A percentile compares a stretch with the other conserved stretches of the same genome.
These are phyloP conservation scores for Opisthograptis luteolata DNA, from an alignment of 2,888 invertebrate species.

Conservation along the genomic window DNA sequence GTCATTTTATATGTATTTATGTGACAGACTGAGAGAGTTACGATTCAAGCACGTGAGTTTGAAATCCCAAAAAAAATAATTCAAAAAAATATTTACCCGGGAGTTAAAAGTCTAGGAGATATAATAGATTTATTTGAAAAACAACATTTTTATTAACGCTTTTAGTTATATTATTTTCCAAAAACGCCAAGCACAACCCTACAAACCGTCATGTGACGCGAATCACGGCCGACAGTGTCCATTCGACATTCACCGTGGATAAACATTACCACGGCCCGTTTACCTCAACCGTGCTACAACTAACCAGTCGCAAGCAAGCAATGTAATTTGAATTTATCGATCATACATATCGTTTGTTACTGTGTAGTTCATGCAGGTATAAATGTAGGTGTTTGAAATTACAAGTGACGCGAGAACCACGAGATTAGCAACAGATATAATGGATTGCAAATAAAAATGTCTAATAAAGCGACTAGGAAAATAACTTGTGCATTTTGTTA, in stretches of 20 bases:
- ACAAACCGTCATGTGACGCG: conserved; percentile 20
- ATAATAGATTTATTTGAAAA: too few species aligned
- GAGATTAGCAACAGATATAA: conserved; percentile 15
- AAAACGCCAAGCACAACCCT: conserved; percentile 30
- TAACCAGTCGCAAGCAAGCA: conserved; percentile 45
- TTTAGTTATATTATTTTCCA: too few species aligned
- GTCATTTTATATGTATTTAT: too few species aligned
- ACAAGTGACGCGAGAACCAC: conserved; percentile 5
- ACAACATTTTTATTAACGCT: too few species aligned
- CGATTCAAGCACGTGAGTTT: too few species aligned
- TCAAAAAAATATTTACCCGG: too few species aligned
- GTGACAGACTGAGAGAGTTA: too few species aligned
- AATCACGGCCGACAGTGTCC: conserved; percentile 23
- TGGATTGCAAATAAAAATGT: conserved; percentile 13
- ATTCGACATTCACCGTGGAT: conserved; percentile 52
- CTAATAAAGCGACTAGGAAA: not conserved
- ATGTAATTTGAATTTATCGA: conserved; percentile 42
- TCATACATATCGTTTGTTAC: conserved; percentile 11
- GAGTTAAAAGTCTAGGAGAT: too few species aligned
- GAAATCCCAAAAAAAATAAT: too few species aligned
- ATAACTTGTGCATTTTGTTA: not conserved
- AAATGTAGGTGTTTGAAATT: conserved; percentile 25
- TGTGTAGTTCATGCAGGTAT: not conserved
- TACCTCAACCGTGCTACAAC: conserved; percentile 45
- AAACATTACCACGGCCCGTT: conserved; percentile 67